Base-by-base conservation (phyloP, 2,113 vertebrate genomes). In the Cavia porcellus region DNA sequence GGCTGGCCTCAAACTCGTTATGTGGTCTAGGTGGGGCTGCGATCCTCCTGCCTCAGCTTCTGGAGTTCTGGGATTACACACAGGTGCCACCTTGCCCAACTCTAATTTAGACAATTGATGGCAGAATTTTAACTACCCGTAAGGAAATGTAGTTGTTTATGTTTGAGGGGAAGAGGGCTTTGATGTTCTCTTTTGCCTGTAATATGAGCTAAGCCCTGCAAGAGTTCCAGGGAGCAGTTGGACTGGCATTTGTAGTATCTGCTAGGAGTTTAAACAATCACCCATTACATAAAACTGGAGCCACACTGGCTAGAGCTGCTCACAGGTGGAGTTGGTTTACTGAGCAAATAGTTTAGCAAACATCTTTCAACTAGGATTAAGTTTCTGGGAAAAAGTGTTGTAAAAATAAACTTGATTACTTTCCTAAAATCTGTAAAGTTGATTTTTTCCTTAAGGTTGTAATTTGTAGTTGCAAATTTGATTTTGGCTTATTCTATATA, bases 391-490 rank as follows among this genome's bases (percentile, higher is more conserved):
- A 97, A 90, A 4, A 89, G 80, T 89, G 83, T 68, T 42, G 62
- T 83, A 92, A 95, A 95, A 96, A 80, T 80, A 95, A 95, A 92
- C 86, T 92, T 38, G 94, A 28, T 47, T 66, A 42, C 68, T 94
- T 87, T 94, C 47, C 35, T 84, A 42, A 92, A 92, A 94, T 87
- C 52, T 95, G 28, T 72, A 52, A 45, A 90, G 61, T 93, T 81
- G 70, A 38, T n/a, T 64, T 92, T 95, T 94, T 93, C 77, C 38
- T 82, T 70, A 35, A 20, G 66, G 64, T 88, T 96, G 86, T 66
- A 93, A 91, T 97, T 90, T 96, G 90, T 86, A 64, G 59, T 45
- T 91, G 32, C 61, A 85, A 94, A 92, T 88, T 93, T 70, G n/a
- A 79, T 94, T 86, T 19, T 95, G 79, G 81, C 96, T 92, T 95